A percentile compares a stretch with the other conserved stretches of the same genome.
phyloP scores from a whole-genome alignment of 2,113 vertebrate genomes.

The Oncorhynchus clarkii region DNA sequence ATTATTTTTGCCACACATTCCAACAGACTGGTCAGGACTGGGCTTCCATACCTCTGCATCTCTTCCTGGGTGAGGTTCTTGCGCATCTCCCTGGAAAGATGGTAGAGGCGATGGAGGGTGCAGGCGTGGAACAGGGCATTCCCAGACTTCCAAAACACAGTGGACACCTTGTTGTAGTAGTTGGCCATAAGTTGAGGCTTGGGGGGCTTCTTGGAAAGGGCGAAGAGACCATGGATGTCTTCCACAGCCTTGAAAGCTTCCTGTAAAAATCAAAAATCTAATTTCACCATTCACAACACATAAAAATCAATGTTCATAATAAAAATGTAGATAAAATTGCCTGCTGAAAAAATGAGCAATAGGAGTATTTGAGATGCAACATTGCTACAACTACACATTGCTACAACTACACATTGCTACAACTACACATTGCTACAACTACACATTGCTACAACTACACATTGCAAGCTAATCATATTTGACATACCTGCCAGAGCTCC shows the following conservation, averaged over 20 bases:
- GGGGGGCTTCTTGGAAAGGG: slow-evolving; percentile 96
- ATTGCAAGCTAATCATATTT: too few species aligned
- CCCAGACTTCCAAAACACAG: slow-evolving; percentile 99
- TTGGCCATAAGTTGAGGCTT: slow-evolving; percentile 98
- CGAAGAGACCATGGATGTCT: slow-evolving; percentile 96
- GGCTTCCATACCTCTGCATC: slow-evolving; percentile 87
- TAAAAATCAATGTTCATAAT: too few species aligned
- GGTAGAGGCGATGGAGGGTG: slow-evolving; percentile 95
- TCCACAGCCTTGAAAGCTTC: slow-evolving; percentile 99
- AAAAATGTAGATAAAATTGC: not conserved
- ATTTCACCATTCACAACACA: too few species aligned
- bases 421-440: too few species aligned
- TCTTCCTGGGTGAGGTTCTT: slow-evolving; percentile 98
- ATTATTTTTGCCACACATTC: not conserved
- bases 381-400: too few species aligned
- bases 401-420: too few species aligned
- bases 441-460: too few species aligned
- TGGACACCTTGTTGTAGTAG: slow-evolving; percentile 99
- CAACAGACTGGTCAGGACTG: not conserved
- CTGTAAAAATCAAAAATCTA: slow-evolving; percentile 63
- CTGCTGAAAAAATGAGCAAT: too few species aligned
- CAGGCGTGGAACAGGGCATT: slow-evolving; percentile 95
- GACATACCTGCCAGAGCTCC: slow-evolving; percentile 95
- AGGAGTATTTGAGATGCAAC: too few species aligned
- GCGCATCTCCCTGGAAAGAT: slow-evolving; percentile 96